phyloP scores from a whole-genome alignment of 2,113 vertebrate genomes.

The Lepus americanus region DNA sequence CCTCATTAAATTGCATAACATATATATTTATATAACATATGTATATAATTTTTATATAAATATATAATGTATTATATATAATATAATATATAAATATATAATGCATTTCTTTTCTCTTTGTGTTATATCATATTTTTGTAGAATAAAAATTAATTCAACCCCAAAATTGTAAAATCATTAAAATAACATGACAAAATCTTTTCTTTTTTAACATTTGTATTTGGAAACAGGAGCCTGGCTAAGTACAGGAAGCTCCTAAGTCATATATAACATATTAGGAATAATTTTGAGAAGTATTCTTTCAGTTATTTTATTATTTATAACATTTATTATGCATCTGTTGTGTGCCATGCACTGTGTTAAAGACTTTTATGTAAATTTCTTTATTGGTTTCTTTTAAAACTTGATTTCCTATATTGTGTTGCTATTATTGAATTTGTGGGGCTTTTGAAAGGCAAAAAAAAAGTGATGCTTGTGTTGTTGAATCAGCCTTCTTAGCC shows the following conservation, averaged over 20 bases:
- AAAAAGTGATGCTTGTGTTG: neutral
- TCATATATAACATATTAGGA: neutral
- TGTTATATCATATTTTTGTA: conserved; percentile 39
- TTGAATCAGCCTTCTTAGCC: neutral
- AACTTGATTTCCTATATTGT: conserved; percentile 29
- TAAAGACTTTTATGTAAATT: neutral
- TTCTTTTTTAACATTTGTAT: conserved; percentile 33
- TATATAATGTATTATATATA: too few species aligned
- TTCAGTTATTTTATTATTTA: neutral
- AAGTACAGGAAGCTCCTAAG: neutral
- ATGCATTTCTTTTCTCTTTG: neutral
- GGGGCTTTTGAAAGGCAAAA: neutral
- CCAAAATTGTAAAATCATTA: conserved; percentile 2
- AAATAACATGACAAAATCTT: neutral
- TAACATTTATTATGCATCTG: neutral
- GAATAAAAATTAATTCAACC: conserved; percentile 39
- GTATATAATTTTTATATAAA: too few species aligned
- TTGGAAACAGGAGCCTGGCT: neutral
- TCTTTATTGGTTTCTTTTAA: conserved; percentile 41
- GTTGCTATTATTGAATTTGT: neutral
- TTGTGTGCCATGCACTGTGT: neutral
- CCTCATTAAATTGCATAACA: conserved; percentile 11
- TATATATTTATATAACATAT: neutral
- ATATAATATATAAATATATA: too few species aligned
- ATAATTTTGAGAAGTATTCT: neutral